These are phyloP conservation scores for Sphaeramia orbicularis DNA, from an alignment of 2,797 vertebrate species.

Conservation along the genomic window DNA sequence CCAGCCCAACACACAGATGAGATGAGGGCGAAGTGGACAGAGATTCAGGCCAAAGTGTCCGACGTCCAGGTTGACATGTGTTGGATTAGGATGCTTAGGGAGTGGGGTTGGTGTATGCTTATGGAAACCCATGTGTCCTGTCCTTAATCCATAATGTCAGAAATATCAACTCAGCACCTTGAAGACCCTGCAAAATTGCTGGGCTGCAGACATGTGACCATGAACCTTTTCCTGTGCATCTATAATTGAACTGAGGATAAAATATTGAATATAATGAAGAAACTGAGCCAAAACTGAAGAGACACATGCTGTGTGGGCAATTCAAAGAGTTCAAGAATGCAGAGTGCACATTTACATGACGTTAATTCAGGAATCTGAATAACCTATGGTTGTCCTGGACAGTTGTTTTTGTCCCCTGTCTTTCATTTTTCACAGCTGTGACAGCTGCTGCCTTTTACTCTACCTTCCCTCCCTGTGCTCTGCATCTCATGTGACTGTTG, in stretches of 20 bases:
- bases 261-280: slow-evolving; percentile 61
- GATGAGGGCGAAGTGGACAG: slow-evolving; percentile 45
- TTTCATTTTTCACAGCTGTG: not conserved
- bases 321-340: slow-evolving; percentile 18
- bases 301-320: slow-evolving; percentile 25
- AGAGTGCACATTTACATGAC: slow-evolving; percentile 23
- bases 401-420: slow-evolving; percentile 4
- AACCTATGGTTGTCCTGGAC: slow-evolving; percentile 13
- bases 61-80: slow-evolving; percentile 19
- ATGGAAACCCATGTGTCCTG: not conserved
- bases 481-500: too few species aligned
- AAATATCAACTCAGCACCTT: slow-evolving; percentile 24
- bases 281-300: slow-evolving; percentile 15
- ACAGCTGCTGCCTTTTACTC: too few species aligned
- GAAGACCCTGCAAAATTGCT: not conserved
- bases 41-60: slow-evolving; percentile 36
- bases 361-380: slow-evolving; percentile 32
- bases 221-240: slow-evolving; percentile 14
- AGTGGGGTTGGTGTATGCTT: not conserved
- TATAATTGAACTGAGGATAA: slow-evolving; percentile 54
- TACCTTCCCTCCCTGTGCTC: too few species aligned
- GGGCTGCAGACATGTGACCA: slow-evolving; percentile 8
- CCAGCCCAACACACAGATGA: slow-evolving; percentile 53
- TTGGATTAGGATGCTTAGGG: slow-evolving; percentile 7
- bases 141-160: slow-evolving; percentile 14